Conservation (phyloP, 2,888 invertebrate genomes). For the Steromphala cineraria region DNA sequence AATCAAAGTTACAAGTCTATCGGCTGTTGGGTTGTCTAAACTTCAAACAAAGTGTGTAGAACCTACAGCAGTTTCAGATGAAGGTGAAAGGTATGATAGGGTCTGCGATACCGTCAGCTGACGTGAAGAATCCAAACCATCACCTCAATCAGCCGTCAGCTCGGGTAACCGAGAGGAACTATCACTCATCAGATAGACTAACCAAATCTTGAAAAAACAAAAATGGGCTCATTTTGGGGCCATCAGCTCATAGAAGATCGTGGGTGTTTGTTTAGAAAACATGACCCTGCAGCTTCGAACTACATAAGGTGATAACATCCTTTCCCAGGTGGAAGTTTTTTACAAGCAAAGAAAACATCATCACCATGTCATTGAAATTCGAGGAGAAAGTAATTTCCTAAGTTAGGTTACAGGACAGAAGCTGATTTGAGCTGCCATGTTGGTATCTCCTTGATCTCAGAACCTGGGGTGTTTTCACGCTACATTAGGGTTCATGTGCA, state of each 20-base stretch:
- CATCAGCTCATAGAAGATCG: background rate
- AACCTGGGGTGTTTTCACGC: no score
- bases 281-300: background rate
- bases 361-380: background rate
- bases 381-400: background rate
- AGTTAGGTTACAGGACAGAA: no score
- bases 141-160: background rate
- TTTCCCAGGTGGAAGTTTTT: background rate
- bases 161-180: background rate
- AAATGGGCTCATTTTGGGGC: background rate
- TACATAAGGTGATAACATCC: background rate
- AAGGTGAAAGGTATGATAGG: no score
- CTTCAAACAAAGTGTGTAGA: no score
- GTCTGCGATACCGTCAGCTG: no score
- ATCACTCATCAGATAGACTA: background rate
- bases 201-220: background rate
- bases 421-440: no score
- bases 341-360: background rate
- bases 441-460: no score
- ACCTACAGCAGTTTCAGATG: no score
- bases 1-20: no score
- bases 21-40: no score
- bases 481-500: no score
- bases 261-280: background rate
- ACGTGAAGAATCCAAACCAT: no score